phyloP scores from a whole-genome alignment of 2,797 vertebrate genomes.

The Benthosema pterotum region DNA sequence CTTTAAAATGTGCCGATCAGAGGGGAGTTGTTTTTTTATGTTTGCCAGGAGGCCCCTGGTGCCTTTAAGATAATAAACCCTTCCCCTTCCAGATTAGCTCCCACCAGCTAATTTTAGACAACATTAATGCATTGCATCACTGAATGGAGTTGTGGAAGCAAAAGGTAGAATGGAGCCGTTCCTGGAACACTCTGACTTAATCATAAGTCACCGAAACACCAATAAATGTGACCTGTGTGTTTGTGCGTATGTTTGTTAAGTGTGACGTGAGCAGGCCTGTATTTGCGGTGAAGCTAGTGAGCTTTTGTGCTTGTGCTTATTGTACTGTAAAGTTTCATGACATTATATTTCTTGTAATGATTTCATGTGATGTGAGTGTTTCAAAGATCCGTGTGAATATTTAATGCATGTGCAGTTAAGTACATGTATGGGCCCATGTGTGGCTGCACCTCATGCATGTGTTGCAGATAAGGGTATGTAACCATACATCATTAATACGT shows the following conservation, averaged over 20 bases:
- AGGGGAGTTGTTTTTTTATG: constrained; percentile 24
- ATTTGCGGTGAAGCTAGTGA: background rate
- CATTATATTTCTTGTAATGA: background rate
- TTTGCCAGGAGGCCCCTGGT: constrained; percentile 22
- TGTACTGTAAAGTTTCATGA: background rate
- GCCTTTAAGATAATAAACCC: constrained; percentile 38
- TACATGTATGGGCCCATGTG: too few species aligned
- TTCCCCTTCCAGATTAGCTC: constrained; percentile 31
- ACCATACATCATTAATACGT: background rate
- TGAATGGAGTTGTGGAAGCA: background rate
- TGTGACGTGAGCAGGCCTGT: background rate
- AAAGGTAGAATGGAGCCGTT: constrained; percentile 4
- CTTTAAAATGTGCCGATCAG: constrained; percentile 27
- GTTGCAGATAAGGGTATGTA: too few species aligned
- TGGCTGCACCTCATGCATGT: too few species aligned
- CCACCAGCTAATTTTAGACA: constrained; percentile 27
- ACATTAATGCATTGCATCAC: constrained; percentile 1
- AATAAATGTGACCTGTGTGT: background rate
- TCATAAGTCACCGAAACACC: constrained; percentile 1
- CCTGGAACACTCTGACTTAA: background rate
- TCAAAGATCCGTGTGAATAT: too few species aligned
- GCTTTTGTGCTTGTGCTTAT: background rate
- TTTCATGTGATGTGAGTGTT: background rate
- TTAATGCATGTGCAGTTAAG: too few species aligned
- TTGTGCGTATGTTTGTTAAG: background rate